Base-by-base conservation (phyloP, 2,888 invertebrate genomes). In the Anarsia innoxiella region DNA sequence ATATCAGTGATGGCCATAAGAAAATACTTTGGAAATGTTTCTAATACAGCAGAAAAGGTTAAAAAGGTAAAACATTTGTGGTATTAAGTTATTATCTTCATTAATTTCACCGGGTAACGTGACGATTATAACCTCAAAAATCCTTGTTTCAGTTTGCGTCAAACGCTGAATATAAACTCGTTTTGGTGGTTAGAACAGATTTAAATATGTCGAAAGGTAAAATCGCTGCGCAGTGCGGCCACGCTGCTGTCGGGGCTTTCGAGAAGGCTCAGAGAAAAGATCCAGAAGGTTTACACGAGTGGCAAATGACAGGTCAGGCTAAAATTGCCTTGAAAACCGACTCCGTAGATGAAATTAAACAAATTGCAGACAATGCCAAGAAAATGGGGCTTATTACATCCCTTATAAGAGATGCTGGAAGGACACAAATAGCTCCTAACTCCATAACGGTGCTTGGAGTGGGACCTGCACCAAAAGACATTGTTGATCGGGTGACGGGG, bases 131-230 rank as follows among this genome's bases (percentile, higher is more conserved):
- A n/a, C n/a, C n/a, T n/a, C n/a, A n/a, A n/a, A n/a, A n/a, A n/a
- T n/a, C n/a, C n/a, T 38, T 42, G 27, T 79, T 76, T 3, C 73
- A 84, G 83, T 72, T 70, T 40, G 42, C 60, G 19, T 70, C 80
- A 37, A 68, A 82, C 32, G 82, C 87, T 25, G 90, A 91, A 60
- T 90, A 89, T 56, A 94, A 97, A 76, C 83, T 97, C 76, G 91
- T 96, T 3, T 73, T 97, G 46, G 93, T 95, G 2, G 93, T 97
- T 3, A 85, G 97, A 54, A 94, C 90, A 61, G 97, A 97, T 59
- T 80, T 97, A 2, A 94, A 94, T 70, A 97, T 97, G 97, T 92
- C 94, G 8, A 96, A 96, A 83, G 95, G 97, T 1, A 97, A 97
- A 85, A 91, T 95, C 26, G 97, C 95, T 2, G 94, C 97, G 0